phyloP scores from a whole-genome alignment of 2,113 vertebrate genomes.

The Melanerpes aurifrons region DNA sequence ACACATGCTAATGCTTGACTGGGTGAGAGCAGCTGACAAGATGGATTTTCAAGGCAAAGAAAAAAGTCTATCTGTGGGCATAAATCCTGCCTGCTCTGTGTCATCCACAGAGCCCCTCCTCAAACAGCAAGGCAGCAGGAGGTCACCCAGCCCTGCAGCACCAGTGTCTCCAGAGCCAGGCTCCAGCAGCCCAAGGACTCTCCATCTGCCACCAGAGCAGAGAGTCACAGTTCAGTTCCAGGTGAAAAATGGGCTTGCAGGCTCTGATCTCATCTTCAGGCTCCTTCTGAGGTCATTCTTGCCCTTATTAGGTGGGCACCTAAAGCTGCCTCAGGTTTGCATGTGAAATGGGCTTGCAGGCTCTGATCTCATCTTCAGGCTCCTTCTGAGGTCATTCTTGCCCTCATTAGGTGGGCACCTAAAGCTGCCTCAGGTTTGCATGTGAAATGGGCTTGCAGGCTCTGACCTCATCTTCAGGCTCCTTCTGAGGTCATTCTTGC shows the following conservation, averaged over 20 bases:
- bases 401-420: not conserved
- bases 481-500: not conserved
- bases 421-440: not conserved
- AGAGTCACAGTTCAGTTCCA: rapidly evolving
- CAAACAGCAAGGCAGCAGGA: not conserved
- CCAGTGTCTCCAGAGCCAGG: rapidly evolving
- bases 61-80: not conserved
- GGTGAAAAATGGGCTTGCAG: rapidly evolving
- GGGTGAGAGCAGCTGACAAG: not conserved
- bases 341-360: rapidly evolving
- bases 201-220: not conserved
- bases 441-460: rapidly evolving
- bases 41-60: not conserved
- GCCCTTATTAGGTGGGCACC: not conserved
- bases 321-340: not conserved
- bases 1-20: not conserved
- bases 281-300: not conserved
- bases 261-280: too few relatives aligned
- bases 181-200: not conserved
- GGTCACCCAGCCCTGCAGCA: not conserved
- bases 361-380: too few relatives aligned
- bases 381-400: not conserved
- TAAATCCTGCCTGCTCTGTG: rapidly evolving
- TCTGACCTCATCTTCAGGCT: too few relatives aligned
- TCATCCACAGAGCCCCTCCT: not conserved